Conservation (phyloP, 2,888 invertebrate species). For the Plusia festucae region DNA sequence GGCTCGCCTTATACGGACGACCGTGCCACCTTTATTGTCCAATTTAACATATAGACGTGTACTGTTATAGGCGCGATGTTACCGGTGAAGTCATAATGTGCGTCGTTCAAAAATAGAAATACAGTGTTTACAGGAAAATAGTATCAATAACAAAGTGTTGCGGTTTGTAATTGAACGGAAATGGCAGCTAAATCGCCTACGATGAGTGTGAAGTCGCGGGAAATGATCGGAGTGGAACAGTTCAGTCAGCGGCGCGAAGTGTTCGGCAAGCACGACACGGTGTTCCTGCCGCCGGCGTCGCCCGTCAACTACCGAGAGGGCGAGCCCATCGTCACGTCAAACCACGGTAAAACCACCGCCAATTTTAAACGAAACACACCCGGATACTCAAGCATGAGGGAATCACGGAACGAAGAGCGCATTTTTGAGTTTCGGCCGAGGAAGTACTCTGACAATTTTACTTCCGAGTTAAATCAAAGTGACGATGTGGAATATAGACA, state of each 20-base stretch:
- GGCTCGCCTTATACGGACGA: constrained; percentile 85
- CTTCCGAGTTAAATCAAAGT: constrained; percentile 82
- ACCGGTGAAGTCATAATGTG: constrained; percentile 88
- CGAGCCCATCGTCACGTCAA: constrained; percentile 82
- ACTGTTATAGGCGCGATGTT: constrained; percentile 83
- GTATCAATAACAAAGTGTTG: constrained; percentile 87
- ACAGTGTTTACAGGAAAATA: constrained; percentile 87
- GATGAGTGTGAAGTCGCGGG: constrained; percentile 84
- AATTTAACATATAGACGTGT: constrained; percentile 84
- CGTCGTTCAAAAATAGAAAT: constrained; percentile 85
- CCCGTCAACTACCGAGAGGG: constrained; percentile 75
- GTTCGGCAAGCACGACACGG: constrained; percentile 87
- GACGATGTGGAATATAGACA: constrained; percentile 84
- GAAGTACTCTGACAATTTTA: constrained; percentile 86
- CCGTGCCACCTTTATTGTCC: constrained; percentile 85
- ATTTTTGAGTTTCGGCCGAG: constrained; percentile 80
- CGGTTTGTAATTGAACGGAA: constrained; percentile 88
- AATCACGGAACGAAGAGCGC: constrained; percentile 78
- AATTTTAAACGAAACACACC: constrained; percentile 85
- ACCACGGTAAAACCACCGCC: constrained; percentile 83
- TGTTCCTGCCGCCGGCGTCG: constrained; percentile 82
- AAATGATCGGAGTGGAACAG: constrained; percentile 86
- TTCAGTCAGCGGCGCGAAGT: constrained; percentile 88
- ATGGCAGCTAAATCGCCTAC: constrained; percentile 87
- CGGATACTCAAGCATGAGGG: constrained; percentile 85